Percentiles rank a stretch among this genome's conserved stretches.
Conservation (phyloP, 2,113 vertebrate genomes). For the Pyrgilauda ruficollis region DNA sequence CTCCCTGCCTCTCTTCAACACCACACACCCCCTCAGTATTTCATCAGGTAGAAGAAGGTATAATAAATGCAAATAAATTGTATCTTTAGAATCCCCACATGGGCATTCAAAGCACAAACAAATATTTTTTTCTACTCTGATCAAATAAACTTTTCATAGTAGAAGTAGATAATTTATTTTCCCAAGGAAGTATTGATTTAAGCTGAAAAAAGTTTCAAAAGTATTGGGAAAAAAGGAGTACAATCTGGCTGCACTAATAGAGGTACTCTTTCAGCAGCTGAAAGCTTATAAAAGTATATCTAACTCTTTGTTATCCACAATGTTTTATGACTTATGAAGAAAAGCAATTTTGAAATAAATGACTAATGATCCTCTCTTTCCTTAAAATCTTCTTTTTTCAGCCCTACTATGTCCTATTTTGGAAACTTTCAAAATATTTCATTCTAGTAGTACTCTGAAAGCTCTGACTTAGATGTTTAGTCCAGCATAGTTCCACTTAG, state of each 20-base stretch:
- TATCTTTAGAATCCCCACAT: background rate
- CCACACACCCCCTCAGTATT: background rate
- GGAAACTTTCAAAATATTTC: background rate
- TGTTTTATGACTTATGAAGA: background rate
- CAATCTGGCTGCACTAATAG: background rate
- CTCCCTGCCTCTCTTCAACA: background rate
- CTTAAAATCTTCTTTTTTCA: background rate
- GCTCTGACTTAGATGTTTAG: background rate
- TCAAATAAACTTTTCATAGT: constrained; percentile 13
- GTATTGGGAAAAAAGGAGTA: constrained; percentile 8
- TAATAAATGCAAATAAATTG: background rate
- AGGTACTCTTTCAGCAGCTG: background rate
- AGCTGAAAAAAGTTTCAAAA: background rate
- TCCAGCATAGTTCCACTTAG: background rate
- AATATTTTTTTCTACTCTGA: background rate
- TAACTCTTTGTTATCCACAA: background rate
- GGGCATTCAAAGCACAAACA: background rate
- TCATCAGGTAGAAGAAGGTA: background rate
- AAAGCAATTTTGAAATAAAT: background rate
- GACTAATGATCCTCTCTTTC: background rate
- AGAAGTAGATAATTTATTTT: constrained; percentile 31
- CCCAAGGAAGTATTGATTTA: constrained; percentile 30
- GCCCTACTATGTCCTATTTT: background rate
- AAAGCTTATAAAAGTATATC: background rate
- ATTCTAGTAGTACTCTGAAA: background rate